phyloP scores from a whole-genome alignment of 2,113 vertebrate species.

The Aspiorhynchus laticeps region DNA sequence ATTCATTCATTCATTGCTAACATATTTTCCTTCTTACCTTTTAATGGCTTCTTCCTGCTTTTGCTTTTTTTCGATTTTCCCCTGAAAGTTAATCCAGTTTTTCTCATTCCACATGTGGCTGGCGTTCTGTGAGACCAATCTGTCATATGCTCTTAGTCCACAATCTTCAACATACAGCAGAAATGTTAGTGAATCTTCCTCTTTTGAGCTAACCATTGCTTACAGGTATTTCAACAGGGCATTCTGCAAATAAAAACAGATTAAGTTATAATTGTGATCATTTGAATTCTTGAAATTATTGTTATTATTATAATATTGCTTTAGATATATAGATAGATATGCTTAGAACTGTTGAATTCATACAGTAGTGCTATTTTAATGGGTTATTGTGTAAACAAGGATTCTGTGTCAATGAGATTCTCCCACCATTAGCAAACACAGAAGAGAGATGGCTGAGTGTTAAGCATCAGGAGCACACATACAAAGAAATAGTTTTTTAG shows the following conservation, averaged over 20 bases:
- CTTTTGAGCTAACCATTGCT: conserved; percentile 94
- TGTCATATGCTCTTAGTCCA: conserved; percentile 92
- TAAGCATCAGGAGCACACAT: neutral
- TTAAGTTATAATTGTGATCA: neutral
- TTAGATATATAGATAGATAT: neutral
- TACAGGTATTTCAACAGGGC: conserved; percentile 77
- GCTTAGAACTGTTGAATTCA: neutral
- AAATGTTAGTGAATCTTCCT: conserved; percentile 90
- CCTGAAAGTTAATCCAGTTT: conserved; percentile 90
- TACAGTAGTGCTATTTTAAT: conserved; percentile 17
- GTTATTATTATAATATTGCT: neutral
- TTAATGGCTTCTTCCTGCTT: conserved; percentile 97
- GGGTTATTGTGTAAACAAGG: neutral
- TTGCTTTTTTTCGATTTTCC: conserved; percentile 95
- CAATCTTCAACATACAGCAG: conserved; percentile 97
- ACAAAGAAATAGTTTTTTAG: conserved; percentile 18
- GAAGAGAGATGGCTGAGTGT: neutral
- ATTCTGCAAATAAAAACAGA: conserved; percentile 73
- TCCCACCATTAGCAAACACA: conserved; percentile 31
- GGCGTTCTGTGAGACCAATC: conserved; percentile 90
- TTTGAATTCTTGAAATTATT: neutral
- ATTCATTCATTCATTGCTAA: neutral
- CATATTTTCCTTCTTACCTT: conserved; percentile 74
- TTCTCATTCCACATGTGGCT: conserved; percentile 95
- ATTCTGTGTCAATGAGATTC: conserved; percentile 52